These are phyloP conservation scores for Microplitis demolitor DNA, from an alignment of 1,140 invertebrate species.

Conservation along the genomic window DNA sequence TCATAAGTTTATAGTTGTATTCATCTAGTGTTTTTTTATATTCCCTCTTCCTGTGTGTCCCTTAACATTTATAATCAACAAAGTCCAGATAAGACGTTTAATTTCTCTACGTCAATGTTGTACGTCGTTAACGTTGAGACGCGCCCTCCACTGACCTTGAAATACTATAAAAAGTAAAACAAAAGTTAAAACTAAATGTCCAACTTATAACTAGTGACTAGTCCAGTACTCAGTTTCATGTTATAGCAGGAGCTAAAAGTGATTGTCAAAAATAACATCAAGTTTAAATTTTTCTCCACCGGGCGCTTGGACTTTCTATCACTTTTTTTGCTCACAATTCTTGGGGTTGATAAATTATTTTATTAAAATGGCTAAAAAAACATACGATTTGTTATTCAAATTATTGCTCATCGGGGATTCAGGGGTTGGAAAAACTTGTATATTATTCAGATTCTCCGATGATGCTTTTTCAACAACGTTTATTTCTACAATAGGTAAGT, in stretches of 20 bases:
- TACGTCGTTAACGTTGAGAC: constrained; percentile 18
- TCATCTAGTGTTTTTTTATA: not conserved
- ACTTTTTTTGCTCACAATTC: not conserved
- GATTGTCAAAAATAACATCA: not conserved
- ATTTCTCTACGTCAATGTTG: not conserved
- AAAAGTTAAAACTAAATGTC: not conserved
- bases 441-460: constrained; percentile 96
- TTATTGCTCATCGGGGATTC: constrained; percentile 96
- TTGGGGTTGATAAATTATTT: not conserved
- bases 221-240: not conserved
- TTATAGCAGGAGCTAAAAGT: not conserved
- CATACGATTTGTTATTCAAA: constrained; percentile 98
- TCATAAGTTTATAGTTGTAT: not conserved
- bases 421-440: constrained; percentile 98
- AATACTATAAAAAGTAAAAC: not conserved
- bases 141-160: constrained; percentile 31
- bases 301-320: not conserved
- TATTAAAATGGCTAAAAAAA: constrained; percentile 86
- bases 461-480: constrained; percentile 98
- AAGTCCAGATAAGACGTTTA: constrained; percentile 7
- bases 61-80: constrained; percentile 8
- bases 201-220: too few relatives aligned
- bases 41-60: constrained; percentile 16
- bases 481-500: constrained; percentile 95
- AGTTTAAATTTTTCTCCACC: not conserved